Evolutionary conservation across 2,797 vertebrate genomes (phyloP).

Genomic region (Chromis chromis): DNA sequence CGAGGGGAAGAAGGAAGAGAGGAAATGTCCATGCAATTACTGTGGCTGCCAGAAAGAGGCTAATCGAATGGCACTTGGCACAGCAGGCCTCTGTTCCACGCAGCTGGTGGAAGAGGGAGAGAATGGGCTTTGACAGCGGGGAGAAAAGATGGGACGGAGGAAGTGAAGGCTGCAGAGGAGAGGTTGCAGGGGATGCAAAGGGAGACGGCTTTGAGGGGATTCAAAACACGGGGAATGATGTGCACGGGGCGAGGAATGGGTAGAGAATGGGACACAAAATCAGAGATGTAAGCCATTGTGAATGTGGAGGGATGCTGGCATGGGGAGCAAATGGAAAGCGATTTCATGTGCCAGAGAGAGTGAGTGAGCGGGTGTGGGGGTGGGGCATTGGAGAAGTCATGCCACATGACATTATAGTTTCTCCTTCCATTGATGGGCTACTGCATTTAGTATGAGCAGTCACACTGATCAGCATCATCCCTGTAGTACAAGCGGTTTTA

Average conservation of each 20-base stretch:
- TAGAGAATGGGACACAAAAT: slow-evolving; percentile 2
- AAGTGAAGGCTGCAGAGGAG: slow-evolving; percentile 33
- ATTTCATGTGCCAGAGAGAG: slow-evolving; percentile 24
- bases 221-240: slow-evolving; percentile 18
- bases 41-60: slow-evolving; percentile 70
- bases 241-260: neutral
- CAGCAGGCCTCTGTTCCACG: slow-evolving; percentile 63
- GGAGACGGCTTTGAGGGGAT: slow-evolving; percentile 38
- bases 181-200: slow-evolving; percentile 41
- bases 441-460: neutral
- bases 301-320: slow-evolving; percentile 23
- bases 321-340: slow-evolving; percentile 9
- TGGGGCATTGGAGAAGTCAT: slow-evolving; percentile 23
- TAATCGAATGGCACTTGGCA: slow-evolving; percentile 81
- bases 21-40: slow-evolving; percentile 74
- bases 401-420: slow-evolving; percentile 10
- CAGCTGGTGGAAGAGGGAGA: slow-evolving; percentile 77
- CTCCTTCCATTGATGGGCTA: slow-evolving; percentile 1
- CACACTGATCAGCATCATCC: neutral
- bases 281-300: slow-evolving; percentile 4
- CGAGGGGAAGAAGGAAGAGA: slow-evolving; percentile 27
- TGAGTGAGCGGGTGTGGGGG: slow-evolving; percentile 6
- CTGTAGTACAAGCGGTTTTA: neutral
- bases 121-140: slow-evolving; percentile 71
- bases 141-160: slow-evolving; percentile 52